Conservation (phyloP, 1,140 invertebrate genomes). For the Papilio glaucus region DNA sequence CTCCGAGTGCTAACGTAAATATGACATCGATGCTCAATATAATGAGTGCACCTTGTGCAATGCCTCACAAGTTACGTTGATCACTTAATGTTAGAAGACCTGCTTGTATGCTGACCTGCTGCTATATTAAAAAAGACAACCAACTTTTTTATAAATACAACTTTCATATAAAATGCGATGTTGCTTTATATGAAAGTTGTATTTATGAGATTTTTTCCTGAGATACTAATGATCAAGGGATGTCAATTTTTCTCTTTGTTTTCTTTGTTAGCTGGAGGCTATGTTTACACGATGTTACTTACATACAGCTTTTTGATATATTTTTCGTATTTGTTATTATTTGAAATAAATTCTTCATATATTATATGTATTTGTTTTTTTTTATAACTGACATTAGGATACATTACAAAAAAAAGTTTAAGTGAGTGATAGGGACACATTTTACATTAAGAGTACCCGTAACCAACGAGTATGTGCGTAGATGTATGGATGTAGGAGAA, state of each 20-base stretch:
- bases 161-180: background rate
- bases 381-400: background rate
- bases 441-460: too few species aligned
- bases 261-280: background rate
- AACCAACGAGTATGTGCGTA: too few species aligned
- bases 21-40: constrained; percentile 9
- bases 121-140: too few species aligned
- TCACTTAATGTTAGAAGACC: too few species aligned
- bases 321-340: background rate
- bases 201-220: too few species aligned
- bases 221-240: background rate
- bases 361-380: background rate
- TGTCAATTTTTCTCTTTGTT: background rate
- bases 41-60: background rate
- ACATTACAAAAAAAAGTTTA: too few species aligned
- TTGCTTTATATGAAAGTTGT: too few species aligned
- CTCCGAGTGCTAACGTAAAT: constrained; percentile 7
- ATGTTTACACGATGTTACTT: background rate
- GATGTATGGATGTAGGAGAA: too few species aligned
- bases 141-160: too few species aligned
- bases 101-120: too few species aligned
- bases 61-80: background rate
- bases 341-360: background rate
- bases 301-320: background rate
- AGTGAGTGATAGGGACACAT: too few species aligned